These are phyloP conservation scores for Eubasilissa regina DNA, from an alignment of 1,140 invertebrate species.

Conservation along the genomic window DNA sequence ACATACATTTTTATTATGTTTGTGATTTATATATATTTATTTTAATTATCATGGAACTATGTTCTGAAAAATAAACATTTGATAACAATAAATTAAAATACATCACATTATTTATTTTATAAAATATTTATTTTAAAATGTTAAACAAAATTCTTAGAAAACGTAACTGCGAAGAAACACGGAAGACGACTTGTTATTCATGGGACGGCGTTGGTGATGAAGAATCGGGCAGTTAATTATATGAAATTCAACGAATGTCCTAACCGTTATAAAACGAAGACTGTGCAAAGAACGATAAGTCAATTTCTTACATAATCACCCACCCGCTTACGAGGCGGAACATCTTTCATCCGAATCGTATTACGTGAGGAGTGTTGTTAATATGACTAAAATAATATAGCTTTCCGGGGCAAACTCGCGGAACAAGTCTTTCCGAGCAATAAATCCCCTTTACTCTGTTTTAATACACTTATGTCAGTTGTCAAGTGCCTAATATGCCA, in stretches of 20 bases:
- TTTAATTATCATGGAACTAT: too few relatives aligned
- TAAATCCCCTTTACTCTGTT: background rate
- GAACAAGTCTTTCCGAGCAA: background rate
- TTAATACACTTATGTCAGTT: background rate
- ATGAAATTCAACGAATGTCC: background rate
- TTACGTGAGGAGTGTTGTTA: slow-evolving; percentile 5
- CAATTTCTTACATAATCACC: slow-evolving; percentile 7
- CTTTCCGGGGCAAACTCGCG: background rate
- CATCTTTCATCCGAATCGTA: slow-evolving; percentile 2
- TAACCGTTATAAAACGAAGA: background rate
- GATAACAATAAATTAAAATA: too few relatives aligned
- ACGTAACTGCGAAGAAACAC: background rate
- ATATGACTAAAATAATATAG: background rate
- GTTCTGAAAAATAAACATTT: too few relatives aligned
- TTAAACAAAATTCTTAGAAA: too few relatives aligned
- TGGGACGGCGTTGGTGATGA: background rate
- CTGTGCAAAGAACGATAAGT: slow-evolving; percentile 22
- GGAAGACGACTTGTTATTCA: background rate
- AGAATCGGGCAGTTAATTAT: slow-evolving; percentile 10
- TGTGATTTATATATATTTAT: too few relatives aligned
- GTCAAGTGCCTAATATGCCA: background rate
- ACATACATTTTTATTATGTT: too few relatives aligned
- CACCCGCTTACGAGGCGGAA: background rate
- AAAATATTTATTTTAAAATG: too few relatives aligned
- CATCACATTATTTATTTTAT: too few relatives aligned